Base-by-base conservation (phyloP, 2,113 vertebrate genomes). In the Puffinus mauretanicus region DNA sequence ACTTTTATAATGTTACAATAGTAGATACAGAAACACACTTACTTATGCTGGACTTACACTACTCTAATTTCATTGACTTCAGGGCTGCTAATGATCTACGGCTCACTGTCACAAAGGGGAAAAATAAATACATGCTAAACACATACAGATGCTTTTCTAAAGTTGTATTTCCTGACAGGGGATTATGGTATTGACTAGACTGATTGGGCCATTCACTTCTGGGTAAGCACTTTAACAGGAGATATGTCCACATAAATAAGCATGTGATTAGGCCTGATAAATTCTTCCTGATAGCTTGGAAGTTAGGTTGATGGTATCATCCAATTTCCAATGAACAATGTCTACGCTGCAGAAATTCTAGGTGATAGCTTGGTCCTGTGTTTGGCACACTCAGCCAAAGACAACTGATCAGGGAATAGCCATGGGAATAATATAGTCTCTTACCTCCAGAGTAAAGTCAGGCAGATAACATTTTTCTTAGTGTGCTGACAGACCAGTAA, bases 31-130 rank as follows among this genome's bases (percentile, higher is more conserved):
- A 32, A 42, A 58, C 40, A 38, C 21, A 2, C 32, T 82, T 57
- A 91, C 38, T 72, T 82, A 13, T 6, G 30, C 60, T 65, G 77
- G 46, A 13, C 34, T 76, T 82, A 8, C 15, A 49, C 61, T 44
- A 67, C 77, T 82, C 52, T 82, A 72, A 88, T 90, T 93, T 94
- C 79, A 92, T 91, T 93, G 84, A 96, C 90, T 86, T 54, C 90
- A 77, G 58, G 22, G 58, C 66, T 79, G 17, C 62, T 86, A 82
- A 94, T 10, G 64, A 95, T 62, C 77, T 67, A 9, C 2, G 9
- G 66, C 67, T 93, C 72, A 40, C 25, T 78, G 55, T 19, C 69
- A 75, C 76, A 46, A 8, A 82, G 32, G 29, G 57, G 44, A 15
- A 78, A 88, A 94, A 70, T 6, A 95, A 94, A 73, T 52, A 88